Base-by-base conservation (phyloP, 2,888 invertebrate genomes). In the Boloria euphrosyne region DNA sequence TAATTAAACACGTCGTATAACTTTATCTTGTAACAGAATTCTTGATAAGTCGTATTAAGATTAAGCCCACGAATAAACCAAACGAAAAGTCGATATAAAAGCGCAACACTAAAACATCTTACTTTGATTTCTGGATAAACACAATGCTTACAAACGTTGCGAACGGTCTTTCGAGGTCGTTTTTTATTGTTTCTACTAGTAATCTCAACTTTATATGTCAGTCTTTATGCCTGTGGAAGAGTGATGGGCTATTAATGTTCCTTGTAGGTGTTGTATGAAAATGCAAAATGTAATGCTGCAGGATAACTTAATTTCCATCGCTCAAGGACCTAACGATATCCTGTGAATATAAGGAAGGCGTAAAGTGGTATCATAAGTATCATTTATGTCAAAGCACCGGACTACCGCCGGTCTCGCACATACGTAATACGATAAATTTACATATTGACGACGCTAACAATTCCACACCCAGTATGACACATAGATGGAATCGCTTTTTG, bases 151-250 rank as follows among this genome's bases (percentile, higher is more conserved):
- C 60, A 46, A 55, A 59, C 46, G 62, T 58, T 66, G 66, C 62
- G 64, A 59, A 38, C 10, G 31, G 31, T 10, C 31, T 60, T 68
- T 65, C 74, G 73, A 77, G 75, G 73, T 69, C 73, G 68, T 59
- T 53, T 75, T 77, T 78, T 77, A 75, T 75, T 75, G 75, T 76
- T 67, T 63, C 69, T 68, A 71, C 67, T 70, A 67, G 73, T 67
- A 72, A 74, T 71, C 70, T 66, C 66, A 63, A 68, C 72, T 76
- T 74, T 75, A 74, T 75, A 72, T 58, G 72, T 68, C 72, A 72
- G 70, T 69, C 71, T 74, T 74, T 70, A 73, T 67, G 67, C 71
- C 67, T 69, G 64, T 62, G 43, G 55, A 53, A 67, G 68, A 73
- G 65, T 72, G 69, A 74, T 73, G 71, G 62, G 65, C 67, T 74